Base-by-base conservation (phyloP, 2,797 vertebrate species). In the Ciconia nigra region DNA sequence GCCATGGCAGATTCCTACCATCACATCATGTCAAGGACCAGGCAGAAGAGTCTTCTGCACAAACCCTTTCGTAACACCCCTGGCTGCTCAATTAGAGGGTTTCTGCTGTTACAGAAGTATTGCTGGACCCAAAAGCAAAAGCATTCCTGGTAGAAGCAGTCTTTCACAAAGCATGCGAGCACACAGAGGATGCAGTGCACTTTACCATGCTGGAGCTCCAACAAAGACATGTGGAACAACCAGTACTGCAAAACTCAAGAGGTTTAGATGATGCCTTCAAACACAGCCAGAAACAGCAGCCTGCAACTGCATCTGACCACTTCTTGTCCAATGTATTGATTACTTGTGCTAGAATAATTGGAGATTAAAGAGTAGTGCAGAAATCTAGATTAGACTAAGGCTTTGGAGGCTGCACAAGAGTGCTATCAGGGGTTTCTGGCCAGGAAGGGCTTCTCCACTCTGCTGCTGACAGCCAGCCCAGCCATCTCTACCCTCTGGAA, bases 251-350 rank as follows among this genome's bases (percentile, higher is more conserved):
- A 9, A 74, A 15, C 44, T 57, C 28, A 19, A 20, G 29, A 49
- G 33, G 47, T 0, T 61, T 9, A 82, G 76, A n/a, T 1, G 65
- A 70, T 29, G 46, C 54, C 63, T 61, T 33, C 70, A 47, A 13
- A 3, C 0, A 4, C 33, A 28, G 5, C 4, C 2, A 46, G 57
- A 35, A 79, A 33, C 15, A 84, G 78, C 15, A 84, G 78, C 63
- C 66, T 29, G 17, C 1, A 3, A 29, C 55, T 28, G 62, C 62
- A 39, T 1, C 63, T 8, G 1, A 35, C 15, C 59, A 28, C n/a
- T 22, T 51, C 70, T 13, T 12, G 9, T 25, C 47, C 74, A 19
- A 19, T 1, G 6, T 3, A 20, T 0, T 3, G 13, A 15, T 22
- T 9, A 19, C 15, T 51, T 16, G 21, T 11, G 41, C 46, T 7